phyloP scores from a whole-genome alignment of 2,797 vertebrate species.

The Sarcoramphus papa region DNA sequence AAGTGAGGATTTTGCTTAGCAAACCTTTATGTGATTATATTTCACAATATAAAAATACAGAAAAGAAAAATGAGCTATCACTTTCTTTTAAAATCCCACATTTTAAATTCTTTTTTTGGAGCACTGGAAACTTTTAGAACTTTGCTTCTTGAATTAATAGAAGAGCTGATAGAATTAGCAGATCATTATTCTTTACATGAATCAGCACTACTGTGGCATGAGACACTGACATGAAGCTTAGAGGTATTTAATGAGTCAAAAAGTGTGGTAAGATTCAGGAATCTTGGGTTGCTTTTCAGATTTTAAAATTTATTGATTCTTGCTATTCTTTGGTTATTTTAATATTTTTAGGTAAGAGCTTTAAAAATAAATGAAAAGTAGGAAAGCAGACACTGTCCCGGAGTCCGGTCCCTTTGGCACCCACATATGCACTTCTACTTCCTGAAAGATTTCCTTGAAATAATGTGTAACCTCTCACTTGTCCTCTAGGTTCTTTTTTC shows the following conservation, averaged over 20 bases:
- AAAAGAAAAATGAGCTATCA: not conserved
- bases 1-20: not conserved
- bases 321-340: not conserved
- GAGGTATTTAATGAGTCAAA: not conserved
- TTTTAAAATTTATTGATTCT: not conserved
- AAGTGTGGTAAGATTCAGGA: not conserved
- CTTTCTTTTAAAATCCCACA: not conserved
- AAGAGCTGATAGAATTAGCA: not conserved
- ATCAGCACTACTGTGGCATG: not conserved
- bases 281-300: not conserved
- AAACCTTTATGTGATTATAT: not conserved
- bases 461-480: not conserved
- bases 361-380: not conserved
- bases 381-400: not conserved
- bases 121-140: not conserved
- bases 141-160: not conserved
- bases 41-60: not conserved
- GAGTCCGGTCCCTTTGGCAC: not conserved
- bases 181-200: not conserved
- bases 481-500: not conserved
- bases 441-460: not conserved
- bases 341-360: not conserved
- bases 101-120: not conserved
- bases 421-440: not conserved
- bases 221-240: not conserved